phyloP scores from a whole-genome alignment of 2,797 vertebrate genomes.

The Sciurus carolinensis region DNA sequence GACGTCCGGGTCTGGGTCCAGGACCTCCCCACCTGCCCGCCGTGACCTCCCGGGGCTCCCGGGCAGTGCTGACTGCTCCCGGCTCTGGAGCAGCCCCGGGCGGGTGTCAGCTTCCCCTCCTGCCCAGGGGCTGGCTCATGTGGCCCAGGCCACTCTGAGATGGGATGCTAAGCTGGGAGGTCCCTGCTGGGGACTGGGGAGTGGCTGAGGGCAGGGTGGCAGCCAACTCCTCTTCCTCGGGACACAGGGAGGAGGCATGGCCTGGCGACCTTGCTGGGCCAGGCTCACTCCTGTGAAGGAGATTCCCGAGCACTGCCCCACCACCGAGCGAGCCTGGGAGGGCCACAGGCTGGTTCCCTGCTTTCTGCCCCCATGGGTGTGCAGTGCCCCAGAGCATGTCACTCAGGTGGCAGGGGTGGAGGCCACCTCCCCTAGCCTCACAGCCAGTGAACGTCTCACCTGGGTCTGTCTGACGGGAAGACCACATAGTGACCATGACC shows the following conservation, averaged over 20 bases:
- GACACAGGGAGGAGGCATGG: neutral
- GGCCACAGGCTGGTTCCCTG: accelerated
- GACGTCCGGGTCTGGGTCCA: neutral
- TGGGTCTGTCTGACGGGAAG: neutral
- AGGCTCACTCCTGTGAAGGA: neutral
- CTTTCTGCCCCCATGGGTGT: accelerated
- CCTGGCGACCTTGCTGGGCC: neutral
- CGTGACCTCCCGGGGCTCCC: neutral
- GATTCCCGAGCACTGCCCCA: neutral
- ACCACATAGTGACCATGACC: neutral
- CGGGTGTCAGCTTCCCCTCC: neutral
- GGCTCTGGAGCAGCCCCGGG: conserved; percentile 25
- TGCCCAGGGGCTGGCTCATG: neutral
- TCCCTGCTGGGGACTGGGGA: neutral
- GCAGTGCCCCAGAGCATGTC: neutral
- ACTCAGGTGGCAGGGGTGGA: accelerated
- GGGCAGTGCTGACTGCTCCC: conserved; percentile 28
- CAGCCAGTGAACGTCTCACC: neutral
- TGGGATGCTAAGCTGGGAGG: neutral
- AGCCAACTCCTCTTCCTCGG: neutral
- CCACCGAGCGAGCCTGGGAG: neutral
- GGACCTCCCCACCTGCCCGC: neutral
- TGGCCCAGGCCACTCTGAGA: neutral
- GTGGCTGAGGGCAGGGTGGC: neutral
- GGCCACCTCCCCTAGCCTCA: neutral